phyloP scores from a whole-genome alignment of 2,797 vertebrate genomes.

The Chanos chanos region DNA sequence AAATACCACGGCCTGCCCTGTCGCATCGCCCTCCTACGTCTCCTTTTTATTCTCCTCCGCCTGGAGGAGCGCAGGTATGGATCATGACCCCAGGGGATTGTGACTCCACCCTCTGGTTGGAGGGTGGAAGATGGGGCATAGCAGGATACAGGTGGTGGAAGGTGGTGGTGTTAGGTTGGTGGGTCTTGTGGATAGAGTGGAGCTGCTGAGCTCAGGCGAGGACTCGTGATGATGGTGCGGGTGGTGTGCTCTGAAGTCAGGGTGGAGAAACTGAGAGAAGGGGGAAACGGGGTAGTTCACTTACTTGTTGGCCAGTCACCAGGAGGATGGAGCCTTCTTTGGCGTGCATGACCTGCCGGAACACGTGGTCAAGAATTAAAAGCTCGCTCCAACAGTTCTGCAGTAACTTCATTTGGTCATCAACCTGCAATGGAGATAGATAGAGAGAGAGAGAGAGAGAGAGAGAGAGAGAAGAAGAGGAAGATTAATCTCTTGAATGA shows the following conservation, averaged over 20 bases:
- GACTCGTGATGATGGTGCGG: background rate
- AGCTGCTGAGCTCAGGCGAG: background rate
- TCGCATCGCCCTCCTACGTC: too few species aligned
- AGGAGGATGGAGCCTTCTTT: constrained; percentile 95
- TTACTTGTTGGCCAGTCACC: constrained; percentile 97
- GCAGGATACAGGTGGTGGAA: too few species aligned
- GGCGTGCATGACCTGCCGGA: constrained; percentile 93
- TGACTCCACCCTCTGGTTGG: too few species aligned
- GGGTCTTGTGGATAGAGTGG: too few species aligned
- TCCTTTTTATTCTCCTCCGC: too few species aligned
- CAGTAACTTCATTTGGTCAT: constrained; percentile 99
- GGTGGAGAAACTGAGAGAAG: too few species aligned
- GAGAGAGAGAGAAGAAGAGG: constrained; percentile 25
- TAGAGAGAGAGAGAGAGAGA: constrained; percentile 37
- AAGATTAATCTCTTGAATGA: constrained; percentile 13
- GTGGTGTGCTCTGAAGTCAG: too few species aligned
- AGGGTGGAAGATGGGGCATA: too few species aligned
- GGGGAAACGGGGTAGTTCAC: constrained; percentile 30
- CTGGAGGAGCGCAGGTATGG: too few species aligned
- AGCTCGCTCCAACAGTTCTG: constrained; percentile 99
- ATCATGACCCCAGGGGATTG: too few species aligned
- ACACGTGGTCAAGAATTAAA: constrained; percentile 96
- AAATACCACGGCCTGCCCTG: too few species aligned
- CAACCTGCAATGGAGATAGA: constrained; percentile 74
- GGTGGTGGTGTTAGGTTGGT: too few species aligned